These are phyloP conservation scores for Calyptomena viridis DNA, from an alignment of 2,113 vertebrate species.

Conservation along the genomic window DNA sequence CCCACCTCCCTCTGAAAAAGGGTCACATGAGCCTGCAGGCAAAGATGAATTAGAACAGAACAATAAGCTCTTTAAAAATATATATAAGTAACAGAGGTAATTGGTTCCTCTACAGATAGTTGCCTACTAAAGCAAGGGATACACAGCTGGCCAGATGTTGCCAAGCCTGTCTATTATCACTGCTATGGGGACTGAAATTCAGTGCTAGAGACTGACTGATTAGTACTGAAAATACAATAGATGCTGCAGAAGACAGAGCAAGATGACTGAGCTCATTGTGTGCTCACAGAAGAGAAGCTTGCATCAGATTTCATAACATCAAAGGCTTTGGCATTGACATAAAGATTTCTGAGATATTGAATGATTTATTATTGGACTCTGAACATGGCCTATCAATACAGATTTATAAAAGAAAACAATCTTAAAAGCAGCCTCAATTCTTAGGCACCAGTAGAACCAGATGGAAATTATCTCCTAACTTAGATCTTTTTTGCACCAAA, in stretches of 20 bases:
- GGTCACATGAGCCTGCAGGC: not conserved
- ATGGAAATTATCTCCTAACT: not conserved
- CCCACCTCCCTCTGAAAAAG: not conserved
- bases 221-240: not conserved
- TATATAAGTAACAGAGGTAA: not conserved
- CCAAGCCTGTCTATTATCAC: not conserved
- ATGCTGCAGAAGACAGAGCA: not conserved
- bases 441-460: not conserved
- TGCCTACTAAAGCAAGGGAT: not conserved
- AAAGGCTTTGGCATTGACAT: not conserved
- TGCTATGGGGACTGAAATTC: not conserved
- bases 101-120: not conserved
- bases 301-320: rapidly evolving
- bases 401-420: not conserved
- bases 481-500: not conserved
- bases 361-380: not conserved
- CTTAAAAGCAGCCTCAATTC: not conserved
- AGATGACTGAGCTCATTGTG: not conserved
- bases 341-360: not conserved
- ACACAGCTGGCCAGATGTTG: not conserved
- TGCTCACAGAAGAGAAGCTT: not conserved
- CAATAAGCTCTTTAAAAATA: not conserved
- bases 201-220: not conserved
- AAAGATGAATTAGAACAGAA: not conserved
- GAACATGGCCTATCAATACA: not conserved